These are phyloP conservation scores for Fulica atra DNA, from an alignment of 2,113 vertebrate species.

Conservation along the genomic window DNA sequence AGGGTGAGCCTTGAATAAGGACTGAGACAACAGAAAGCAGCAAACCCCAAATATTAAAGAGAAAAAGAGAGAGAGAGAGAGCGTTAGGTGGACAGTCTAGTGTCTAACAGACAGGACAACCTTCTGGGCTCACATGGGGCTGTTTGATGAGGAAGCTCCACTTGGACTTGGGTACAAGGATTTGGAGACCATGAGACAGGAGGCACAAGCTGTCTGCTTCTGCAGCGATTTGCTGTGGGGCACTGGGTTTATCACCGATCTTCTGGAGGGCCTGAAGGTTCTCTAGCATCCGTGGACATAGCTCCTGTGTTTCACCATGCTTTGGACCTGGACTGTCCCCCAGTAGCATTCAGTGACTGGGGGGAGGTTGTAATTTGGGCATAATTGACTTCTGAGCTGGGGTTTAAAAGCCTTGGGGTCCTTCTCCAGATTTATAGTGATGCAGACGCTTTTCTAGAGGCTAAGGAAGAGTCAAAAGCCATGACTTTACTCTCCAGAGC, in stretches of 20 bases:
- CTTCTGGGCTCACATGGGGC: background rate
- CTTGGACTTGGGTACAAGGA: background rate
- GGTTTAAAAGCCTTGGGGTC: background rate
- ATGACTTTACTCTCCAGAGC: background rate
- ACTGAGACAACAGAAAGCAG: background rate
- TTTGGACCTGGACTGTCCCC: background rate
- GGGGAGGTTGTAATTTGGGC: background rate
- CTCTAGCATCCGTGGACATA: rapidly evolving
- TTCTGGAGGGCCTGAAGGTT: background rate
- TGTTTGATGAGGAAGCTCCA: background rate
- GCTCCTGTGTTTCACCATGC: background rate
- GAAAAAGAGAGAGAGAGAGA: background rate
- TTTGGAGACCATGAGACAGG: background rate
- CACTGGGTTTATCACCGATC: background rate
- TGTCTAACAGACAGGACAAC: background rate
- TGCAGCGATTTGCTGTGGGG: background rate
- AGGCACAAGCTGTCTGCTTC: background rate
- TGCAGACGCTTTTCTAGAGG: background rate
- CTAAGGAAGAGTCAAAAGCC: background rate
- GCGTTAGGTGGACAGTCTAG: background rate
- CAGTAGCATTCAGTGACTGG: background rate
- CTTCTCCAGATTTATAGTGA: background rate
- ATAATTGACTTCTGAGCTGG: background rate
- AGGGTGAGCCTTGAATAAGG: background rate
- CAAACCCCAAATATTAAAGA: background rate